Conservation (phyloP, 2,113 vertebrate genomes). For the Sinocyclocheilus maitianheensis region DNA sequence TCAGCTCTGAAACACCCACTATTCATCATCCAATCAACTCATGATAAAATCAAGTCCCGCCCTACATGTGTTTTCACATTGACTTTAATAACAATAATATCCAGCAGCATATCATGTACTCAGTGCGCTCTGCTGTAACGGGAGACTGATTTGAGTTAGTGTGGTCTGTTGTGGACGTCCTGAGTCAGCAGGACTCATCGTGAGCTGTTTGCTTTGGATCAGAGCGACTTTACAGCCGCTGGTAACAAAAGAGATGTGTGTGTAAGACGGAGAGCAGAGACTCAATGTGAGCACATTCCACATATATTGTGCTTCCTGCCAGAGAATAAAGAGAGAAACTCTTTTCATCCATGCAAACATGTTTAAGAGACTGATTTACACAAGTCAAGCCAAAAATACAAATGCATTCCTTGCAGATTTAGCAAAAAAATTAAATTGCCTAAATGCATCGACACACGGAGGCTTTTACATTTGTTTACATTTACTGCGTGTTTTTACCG, state of each 20-base stretch:
- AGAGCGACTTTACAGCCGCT: neutral
- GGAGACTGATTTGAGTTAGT: neutral
- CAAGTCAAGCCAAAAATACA: neutral
- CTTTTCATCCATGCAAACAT: neutral
- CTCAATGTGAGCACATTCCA: slow-evolving; percentile 61
- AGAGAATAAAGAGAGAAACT: slow-evolving; percentile 50
- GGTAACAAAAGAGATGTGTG: slow-evolving; percentile 59
- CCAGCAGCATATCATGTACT: neutral
- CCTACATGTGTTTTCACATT: neutral
- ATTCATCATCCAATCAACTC: neutral
- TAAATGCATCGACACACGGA: too few species aligned
- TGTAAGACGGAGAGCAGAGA: slow-evolving; percentile 70
- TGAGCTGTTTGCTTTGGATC: slow-evolving; percentile 67
- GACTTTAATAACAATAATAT: neutral
- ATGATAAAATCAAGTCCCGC: neutral
- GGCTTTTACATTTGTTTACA: too few species aligned
- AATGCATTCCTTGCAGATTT: neutral
- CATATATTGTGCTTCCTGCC: slow-evolving; percentile 52
- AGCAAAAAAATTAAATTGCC: neutral
- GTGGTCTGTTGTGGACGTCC: slow-evolving; percentile 51
- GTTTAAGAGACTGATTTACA: neutral
- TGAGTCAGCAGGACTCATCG: slow-evolving; percentile 72
- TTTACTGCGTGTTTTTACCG: too few species aligned
- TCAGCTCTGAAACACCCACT: neutral
- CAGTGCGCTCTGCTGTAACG: neutral